Base-by-base conservation (phyloP, 2,888 invertebrate species). In the Melipona bicolor region DNA sequence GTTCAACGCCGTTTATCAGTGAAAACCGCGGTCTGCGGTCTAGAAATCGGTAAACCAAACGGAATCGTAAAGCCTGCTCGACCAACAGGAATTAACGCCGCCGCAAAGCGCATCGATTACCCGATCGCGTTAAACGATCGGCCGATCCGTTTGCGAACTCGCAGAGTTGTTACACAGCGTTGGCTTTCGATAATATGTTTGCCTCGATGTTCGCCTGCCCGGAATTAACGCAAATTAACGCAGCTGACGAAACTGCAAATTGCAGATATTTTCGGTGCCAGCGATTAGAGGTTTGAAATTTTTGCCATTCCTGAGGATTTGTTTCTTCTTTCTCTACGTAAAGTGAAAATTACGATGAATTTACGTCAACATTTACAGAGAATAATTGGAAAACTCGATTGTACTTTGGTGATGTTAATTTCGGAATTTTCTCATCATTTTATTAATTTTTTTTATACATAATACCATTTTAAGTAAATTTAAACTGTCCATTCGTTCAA, bases 1-100 rank as follows among this genome's bases (percentile, higher is more conserved):
- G 64, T 52, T 52, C 52, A 74, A 77, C 80, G 71, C 17, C 68
- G 79, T 54, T 56, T 67, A 24, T 70, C 84, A 52, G 36, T 36
- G 77, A 3, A 32, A 65, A 50, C 81, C 62, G 83, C 62, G 80
- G 67, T 56, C 62, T 76, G 80, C 78, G 83, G 75, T 68, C 75
- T 71, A 72, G 84, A 76, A 72, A 85, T 85, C 85, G 81, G 78
- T 69, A 65, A 65, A 70, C 77, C 69, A 62, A 84, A 77, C 19
- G 56, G 74, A 84, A 81, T 74, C 76, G 69, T 75, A 74, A 83
- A 83, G 52, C 17, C 43, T 64, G 69, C 32, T 13, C 24, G 75
- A 52, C 75, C 52, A 69, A 56, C 43, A 17, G 54, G 62, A 84
- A 84, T 84, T 72, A 72, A 59, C 69, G 43, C 43, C 56, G 64